Percentiles rank a stretch among this genome's conserved stretches.
These are phyloP conservation scores for Hydropsyche betteni DNA, from an alignment of 2,888 invertebrate species.

Conservation along the genomic window DNA sequence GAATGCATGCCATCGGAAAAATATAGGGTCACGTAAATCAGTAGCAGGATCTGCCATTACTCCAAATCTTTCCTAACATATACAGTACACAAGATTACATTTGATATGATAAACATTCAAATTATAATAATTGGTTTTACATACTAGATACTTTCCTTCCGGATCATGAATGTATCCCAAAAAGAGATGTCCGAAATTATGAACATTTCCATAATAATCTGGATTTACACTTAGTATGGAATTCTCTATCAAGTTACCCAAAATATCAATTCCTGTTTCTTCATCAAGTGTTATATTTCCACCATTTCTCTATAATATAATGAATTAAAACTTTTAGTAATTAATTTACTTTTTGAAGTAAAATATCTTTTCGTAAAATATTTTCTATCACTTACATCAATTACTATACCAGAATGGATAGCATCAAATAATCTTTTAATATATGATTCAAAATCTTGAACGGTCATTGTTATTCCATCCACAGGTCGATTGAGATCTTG, in stretches of 20 bases:
- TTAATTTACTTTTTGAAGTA: neutral
- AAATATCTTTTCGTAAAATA: neutral
- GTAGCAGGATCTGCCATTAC: conserved; percentile 85
- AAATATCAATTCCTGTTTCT: conserved; percentile 68
- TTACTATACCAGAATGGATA: conserved; percentile 66
- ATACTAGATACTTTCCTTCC: conserved; percentile 73
- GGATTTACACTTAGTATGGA: conserved; percentile 72
- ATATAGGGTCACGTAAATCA: conserved; percentile 86
- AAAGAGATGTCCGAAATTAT: conserved; percentile 79
- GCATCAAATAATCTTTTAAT: conserved; percentile 68
- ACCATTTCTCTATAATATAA: conserved; percentile 62
- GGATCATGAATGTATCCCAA: conserved; percentile 80
- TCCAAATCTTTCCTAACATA: conserved; percentile 74
- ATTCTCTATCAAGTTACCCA: conserved; percentile 78
- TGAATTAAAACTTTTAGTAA: neutral
- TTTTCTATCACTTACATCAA: conserved; percentile 56
- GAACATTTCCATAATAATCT: conserved; percentile 74
- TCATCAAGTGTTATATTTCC: conserved; percentile 59
- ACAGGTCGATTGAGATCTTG: conserved; percentile 64
- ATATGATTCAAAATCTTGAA: conserved; percentile 69
- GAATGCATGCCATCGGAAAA: conserved; percentile 86
- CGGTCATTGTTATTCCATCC: conserved; percentile 64
- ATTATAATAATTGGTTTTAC: conserved; percentile 50
- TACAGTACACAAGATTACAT: neutral
- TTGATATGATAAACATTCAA: neutral